Evolutionary conservation across 2,797 vertebrate genomes (phyloP).

Genomic region (Anomalospiza imberbis): DNA sequence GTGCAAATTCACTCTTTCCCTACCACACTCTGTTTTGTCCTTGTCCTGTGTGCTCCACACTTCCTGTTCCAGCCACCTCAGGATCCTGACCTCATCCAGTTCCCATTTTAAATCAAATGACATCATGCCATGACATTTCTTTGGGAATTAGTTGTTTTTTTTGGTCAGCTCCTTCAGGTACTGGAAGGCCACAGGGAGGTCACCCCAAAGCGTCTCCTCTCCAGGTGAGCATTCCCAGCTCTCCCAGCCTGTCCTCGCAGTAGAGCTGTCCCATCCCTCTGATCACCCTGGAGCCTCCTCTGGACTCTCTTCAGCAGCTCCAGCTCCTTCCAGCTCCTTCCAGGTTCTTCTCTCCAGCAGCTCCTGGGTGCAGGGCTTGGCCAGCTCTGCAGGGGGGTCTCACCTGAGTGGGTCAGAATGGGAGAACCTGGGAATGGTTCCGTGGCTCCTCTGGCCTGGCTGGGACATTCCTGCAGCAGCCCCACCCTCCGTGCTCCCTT

Average conservation of each 20-base stretch:
- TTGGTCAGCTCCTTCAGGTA: not conserved
- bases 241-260: not conserved
- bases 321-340: not conserved
- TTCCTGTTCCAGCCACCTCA: not conserved
- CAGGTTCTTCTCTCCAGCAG: not conserved
- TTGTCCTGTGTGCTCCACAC: not conserved
- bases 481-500: not conserved
- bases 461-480: not conserved
- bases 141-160: not conserved
- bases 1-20: not conserved
- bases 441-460: rapidly evolving
- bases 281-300: not conserved
- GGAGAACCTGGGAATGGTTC: not conserved
- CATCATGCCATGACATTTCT: not conserved
- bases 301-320: not conserved
- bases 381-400: not conserved
- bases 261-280: not conserved
- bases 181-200: rapidly evolving
- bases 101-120: not conserved
- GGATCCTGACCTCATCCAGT: not conserved
- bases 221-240: not conserved
- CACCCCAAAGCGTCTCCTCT: not conserved
- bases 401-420: not conserved
- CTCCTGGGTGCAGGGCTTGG: not conserved
- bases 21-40: too few relatives aligned